Conservation (phyloP, 1,140 invertebrate genomes). For the Elymnias hypermnestra region DNA sequence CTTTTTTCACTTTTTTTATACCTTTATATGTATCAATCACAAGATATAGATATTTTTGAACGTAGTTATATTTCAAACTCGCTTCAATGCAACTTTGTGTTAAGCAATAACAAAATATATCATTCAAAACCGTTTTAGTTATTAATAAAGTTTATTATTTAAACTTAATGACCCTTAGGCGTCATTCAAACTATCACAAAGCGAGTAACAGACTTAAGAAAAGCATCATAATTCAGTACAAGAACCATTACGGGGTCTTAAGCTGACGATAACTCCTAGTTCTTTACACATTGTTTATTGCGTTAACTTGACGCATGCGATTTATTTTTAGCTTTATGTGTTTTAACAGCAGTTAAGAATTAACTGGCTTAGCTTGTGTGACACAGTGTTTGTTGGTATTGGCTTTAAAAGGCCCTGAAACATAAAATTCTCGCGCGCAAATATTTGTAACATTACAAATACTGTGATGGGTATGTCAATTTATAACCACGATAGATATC, state of each 20-base stretch:
- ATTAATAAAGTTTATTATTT: too few relatives aligned
- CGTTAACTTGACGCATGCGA: constrained; percentile 37
- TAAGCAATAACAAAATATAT: too few relatives aligned
- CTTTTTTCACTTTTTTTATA: too few relatives aligned
- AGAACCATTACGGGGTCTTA: constrained; percentile 42
- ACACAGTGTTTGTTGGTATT: not conserved
- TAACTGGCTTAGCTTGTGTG: constrained; percentile 20
- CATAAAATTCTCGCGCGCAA: too few relatives aligned
- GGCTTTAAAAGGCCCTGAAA: not conserved
- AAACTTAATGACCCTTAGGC: not conserved
- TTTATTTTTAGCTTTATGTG: constrained; percentile 58
- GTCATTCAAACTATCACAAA: not conserved
- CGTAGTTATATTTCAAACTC: too few relatives aligned
- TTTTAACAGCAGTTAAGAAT: constrained; percentile 49
- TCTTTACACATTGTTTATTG: constrained; percentile 49
- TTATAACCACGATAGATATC: too few relatives aligned
- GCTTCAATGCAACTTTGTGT: too few relatives aligned
- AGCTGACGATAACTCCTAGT: constrained; percentile 46
- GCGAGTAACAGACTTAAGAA: not conserved
- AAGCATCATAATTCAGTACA: constrained; percentile 16
- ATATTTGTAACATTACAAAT: too few relatives aligned
- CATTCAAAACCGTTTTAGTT: too few relatives aligned
- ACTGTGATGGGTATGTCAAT: too few relatives aligned
- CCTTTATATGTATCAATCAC: too few relatives aligned
- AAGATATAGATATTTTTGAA: too few relatives aligned